Conservation (phyloP, 2,797 vertebrate genomes). For the Enteromius trimaculatus region DNA sequence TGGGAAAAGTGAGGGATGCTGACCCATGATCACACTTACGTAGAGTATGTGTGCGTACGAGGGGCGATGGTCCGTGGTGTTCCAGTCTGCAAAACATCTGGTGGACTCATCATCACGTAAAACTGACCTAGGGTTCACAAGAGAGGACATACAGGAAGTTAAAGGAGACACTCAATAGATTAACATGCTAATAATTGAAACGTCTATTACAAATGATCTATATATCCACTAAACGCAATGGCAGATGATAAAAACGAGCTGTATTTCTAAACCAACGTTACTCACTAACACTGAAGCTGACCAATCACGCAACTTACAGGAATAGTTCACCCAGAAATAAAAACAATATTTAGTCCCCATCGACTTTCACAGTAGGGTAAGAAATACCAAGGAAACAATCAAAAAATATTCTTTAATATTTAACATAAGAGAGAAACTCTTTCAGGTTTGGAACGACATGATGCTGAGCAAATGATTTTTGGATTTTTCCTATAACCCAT, state of each 20-base stretch:
- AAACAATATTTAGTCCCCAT: too few relatives aligned
- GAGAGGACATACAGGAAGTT: neutral
- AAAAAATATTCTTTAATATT: too few relatives aligned
- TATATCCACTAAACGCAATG: neutral
- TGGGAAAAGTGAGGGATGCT: neutral
- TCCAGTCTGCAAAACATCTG: slow-evolving; percentile 87
- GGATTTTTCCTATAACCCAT: too few relatives aligned
- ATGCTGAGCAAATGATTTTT: neutral
- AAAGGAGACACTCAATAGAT: neutral
- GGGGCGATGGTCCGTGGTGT: slow-evolving; percentile 86
- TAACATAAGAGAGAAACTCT: too few relatives aligned
- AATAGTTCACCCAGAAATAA: too few relatives aligned
- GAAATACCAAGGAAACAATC: too few relatives aligned
- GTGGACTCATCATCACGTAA: slow-evolving; percentile 94
- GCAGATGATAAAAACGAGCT: neutral
- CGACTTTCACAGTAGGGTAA: too few relatives aligned
- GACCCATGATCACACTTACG: slow-evolving; percentile 74
- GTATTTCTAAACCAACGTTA: neutral
- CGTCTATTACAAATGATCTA: neutral
- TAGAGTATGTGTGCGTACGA: slow-evolving; percentile 87
- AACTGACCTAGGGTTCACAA: slow-evolving; percentile 81
- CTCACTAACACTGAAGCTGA: neutral
- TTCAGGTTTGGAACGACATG: neutral
- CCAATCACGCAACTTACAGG: neutral
- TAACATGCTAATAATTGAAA: neutral